Base-by-base conservation (phyloP, 2,113 vertebrate genomes). In the Varanus komodoensis region DNA sequence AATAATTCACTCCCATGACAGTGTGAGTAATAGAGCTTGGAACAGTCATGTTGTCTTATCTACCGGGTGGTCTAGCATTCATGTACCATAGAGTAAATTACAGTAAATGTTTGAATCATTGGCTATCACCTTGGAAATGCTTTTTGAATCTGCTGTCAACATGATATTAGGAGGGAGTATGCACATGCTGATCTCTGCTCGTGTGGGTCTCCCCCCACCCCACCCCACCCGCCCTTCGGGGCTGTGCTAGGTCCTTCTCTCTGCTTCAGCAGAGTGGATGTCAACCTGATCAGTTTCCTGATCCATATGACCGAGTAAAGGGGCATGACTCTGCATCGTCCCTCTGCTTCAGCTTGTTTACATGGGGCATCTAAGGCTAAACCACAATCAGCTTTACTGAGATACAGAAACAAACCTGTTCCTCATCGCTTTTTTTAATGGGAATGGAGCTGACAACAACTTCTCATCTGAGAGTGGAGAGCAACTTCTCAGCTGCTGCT, bases 71-170 rank as follows among this genome's bases (percentile, higher is more conserved):
- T 81, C 38, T 44, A 88, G 44, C 32, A 32, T 69, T 50, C 64
- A n/a, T 80, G 61, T 80, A 52, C 44, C 75, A 68, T 69, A 67
- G 87, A 52, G 54, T 52, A n/a, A 88, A 68, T 80, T 87, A 69
- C 86, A 23, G 8, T 80, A 50, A 68, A 67, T 52, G 44, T 87
- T 68, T 50, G 44, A 79, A 87, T 80, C 6, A 6, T n/a, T 87
- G 75, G 44, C 86, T 29, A 87, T 87, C 12, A 25, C 7, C 34
- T 87, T 87, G 25, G 74, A 64, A 29, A 48, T 15, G 15, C 54
- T 79, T 82, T 61, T 61, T 68, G 21, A 19, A 67, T 79, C 38
- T 68, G 27, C 25, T 38, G 48, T 64, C 19, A 50, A 87, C 75
- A 77, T 44, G 23, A 32, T 34, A 7, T 61, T 57, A 61, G 34